These are phyloP conservation scores for Allacma fusca DNA, from an alignment of 2,888 invertebrate genomes.

Conservation along the genomic window DNA sequence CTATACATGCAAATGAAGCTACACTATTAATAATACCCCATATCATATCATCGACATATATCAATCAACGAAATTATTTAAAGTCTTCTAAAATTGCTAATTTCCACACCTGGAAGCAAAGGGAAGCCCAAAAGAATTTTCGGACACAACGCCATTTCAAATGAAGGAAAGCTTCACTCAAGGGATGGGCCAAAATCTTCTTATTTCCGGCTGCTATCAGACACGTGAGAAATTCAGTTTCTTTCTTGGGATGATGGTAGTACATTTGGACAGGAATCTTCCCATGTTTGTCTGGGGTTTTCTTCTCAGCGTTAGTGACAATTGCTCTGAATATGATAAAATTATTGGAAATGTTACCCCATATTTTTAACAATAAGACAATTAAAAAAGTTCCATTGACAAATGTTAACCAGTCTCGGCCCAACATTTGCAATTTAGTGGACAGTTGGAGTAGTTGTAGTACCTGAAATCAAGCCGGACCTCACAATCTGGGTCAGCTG, in stretches of 20 bases:
- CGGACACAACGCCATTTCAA: slow-evolving; percentile 91
- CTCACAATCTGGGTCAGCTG: slow-evolving; percentile 86
- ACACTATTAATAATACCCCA: too few relatives aligned
- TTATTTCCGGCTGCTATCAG: slow-evolving; percentile 90
- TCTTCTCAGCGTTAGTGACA: slow-evolving; percentile 52
- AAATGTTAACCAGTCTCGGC: too few relatives aligned
- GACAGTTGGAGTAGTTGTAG: not conserved
- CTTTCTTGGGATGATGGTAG: slow-evolving; percentile 63
- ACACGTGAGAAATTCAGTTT: slow-evolving; percentile 85
- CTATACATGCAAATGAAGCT: too few relatives aligned
- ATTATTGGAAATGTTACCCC: too few relatives aligned
- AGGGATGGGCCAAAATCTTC: slow-evolving; percentile 83
- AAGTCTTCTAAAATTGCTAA: too few relatives aligned
- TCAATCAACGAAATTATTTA: too few relatives aligned
- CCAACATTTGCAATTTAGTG: too few relatives aligned
- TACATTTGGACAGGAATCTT: slow-evolving; percentile 46
- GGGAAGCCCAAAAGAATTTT: slow-evolving; percentile 73
- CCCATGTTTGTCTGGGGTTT: slow-evolving; percentile 3
- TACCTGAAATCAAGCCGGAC: slow-evolving; percentile 72
- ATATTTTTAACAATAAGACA: too few relatives aligned
- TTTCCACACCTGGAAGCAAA: slow-evolving; percentile 53
- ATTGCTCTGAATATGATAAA: slow-evolving; percentile 45
- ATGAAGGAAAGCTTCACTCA: slow-evolving; percentile 86
- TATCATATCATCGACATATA: too few relatives aligned
- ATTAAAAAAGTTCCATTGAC: too few relatives aligned